Percentiles rank a stretch among this genome's conserved stretches.
These are phyloP conservation scores for Brachionichthys hirsutus DNA, from an alignment of 2,113 vertebrate genomes.

Conservation along the genomic window DNA sequence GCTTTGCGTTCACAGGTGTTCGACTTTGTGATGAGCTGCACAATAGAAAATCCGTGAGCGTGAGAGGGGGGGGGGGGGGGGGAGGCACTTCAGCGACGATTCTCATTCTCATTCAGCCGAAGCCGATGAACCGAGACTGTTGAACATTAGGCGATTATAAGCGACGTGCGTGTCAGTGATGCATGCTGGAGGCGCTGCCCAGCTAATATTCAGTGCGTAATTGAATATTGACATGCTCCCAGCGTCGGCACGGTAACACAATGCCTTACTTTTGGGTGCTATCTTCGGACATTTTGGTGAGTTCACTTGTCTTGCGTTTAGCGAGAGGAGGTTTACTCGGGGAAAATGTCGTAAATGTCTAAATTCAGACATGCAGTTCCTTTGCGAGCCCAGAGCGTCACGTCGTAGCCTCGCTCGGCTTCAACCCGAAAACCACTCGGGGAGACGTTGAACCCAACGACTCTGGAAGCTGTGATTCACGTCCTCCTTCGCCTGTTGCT, in stretches of 20 bases:
- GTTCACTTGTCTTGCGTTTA: constrained; percentile 20
- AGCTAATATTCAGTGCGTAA: no score
- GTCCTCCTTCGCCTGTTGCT: constrained; percentile 50
- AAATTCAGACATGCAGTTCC: constrained; percentile 50
- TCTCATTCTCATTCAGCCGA: constrained; percentile 1
- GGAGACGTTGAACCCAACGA: constrained; percentile 49
- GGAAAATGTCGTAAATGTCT: constrained; percentile 30
- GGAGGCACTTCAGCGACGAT: not conserved
- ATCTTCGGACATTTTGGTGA: not conserved
- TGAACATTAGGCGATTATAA: constrained; percentile 11
- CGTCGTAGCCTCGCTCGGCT: constrained; percentile 47
- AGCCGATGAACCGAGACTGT: constrained; percentile 1
- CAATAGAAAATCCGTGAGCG: constrained; percentile 19
- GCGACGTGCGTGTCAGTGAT: constrained; percentile 25
- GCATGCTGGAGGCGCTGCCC: constrained; percentile 6
- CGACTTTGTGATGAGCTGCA: not conserved
- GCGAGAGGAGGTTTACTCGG: not conserved
- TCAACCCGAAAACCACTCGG: constrained; percentile 50
- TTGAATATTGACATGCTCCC: no score
- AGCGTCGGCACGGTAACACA: no score
- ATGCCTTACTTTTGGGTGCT: no score
- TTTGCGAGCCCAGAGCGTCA: constrained; percentile 10
- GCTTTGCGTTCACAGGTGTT: constrained; percentile 35
- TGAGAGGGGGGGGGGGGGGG: not conserved
- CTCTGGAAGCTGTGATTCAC: constrained; percentile 62